Evolutionary conservation across 2,888 invertebrate species (phyloP).

Genomic region (Agonopterix alstromeriana): DNA sequence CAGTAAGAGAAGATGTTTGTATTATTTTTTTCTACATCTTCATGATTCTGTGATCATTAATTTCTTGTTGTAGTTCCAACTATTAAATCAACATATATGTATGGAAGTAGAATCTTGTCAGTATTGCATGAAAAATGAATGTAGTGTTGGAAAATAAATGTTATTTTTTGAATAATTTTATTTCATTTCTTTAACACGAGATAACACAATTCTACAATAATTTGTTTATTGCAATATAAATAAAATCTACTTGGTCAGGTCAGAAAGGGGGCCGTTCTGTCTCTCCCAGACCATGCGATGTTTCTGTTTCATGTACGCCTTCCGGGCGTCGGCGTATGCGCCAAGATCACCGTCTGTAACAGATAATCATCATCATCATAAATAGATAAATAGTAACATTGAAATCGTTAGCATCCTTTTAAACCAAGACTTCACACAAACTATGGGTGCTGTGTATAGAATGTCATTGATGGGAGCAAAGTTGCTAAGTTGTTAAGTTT

Average conservation of each 20-base stretch:
- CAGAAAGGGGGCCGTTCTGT: slow-evolving; percentile 84
- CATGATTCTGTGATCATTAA: slow-evolving; percentile 69
- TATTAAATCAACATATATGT: slow-evolving; percentile 52
- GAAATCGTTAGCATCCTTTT: no score
- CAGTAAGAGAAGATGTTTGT: slow-evolving; percentile 54
- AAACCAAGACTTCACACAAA: no score
- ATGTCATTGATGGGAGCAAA: no score
- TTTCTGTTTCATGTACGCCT: slow-evolving; percentile 97
- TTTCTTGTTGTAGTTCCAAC: slow-evolving; percentile 63
- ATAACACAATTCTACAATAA: slow-evolving; percentile 5
- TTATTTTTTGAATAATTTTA: slow-evolving; percentile 53
- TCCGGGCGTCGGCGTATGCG: slow-evolving; percentile 81
- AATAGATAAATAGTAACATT: background rate
- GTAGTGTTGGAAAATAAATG: slow-evolving; percentile 70
- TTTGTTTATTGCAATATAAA: slow-evolving; percentile 31
- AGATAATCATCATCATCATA: no score
- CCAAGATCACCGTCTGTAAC: slow-evolving; percentile 94
- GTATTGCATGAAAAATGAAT: slow-evolving; percentile 68
- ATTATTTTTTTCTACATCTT: slow-evolving; percentile 61
- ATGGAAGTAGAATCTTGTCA: slow-evolving; percentile 58
- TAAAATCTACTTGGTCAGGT: slow-evolving; percentile 45
- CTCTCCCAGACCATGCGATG: slow-evolving; percentile 99
- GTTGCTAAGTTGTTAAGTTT: no score
- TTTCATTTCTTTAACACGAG: slow-evolving; percentile 3
- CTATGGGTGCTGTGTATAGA: no score